Conservation (phyloP, 2,888 invertebrate genomes). For the Salpingus planirostris region DNA sequence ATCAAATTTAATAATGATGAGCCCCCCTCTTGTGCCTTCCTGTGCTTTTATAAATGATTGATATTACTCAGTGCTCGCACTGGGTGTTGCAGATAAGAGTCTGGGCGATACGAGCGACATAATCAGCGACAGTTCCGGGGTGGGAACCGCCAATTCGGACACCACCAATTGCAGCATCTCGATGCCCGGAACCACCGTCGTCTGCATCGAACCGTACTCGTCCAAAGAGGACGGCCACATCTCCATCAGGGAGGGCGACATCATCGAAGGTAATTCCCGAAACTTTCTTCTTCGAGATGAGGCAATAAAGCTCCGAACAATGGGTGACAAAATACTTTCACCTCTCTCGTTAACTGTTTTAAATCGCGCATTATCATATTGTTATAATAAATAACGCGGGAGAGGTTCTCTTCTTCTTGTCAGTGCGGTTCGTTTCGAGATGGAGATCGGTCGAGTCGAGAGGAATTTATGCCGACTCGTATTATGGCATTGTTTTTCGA, state of each 20-base stretch:
- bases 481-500: neutral
- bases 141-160: constrained; percentile 82
- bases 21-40: too few relatives aligned
- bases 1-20: too few relatives aligned
- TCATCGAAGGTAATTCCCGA: constrained; percentile 78
- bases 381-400: too few relatives aligned
- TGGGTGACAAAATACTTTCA: too few relatives aligned
- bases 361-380: too few relatives aligned
- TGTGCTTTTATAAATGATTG: constrained; percentile 16
- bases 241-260: constrained; percentile 77
- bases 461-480: too few relatives aligned
- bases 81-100: constrained; percentile 71
- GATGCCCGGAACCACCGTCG: constrained; percentile 70
- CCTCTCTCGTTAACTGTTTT: too few relatives aligned
- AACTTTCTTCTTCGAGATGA: too few relatives aligned
- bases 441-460: too few relatives aligned
- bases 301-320: too few relatives aligned
- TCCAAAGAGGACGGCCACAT: constrained; percentile 67
- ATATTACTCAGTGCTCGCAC: constrained; percentile 38
- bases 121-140: constrained; percentile 86
- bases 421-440: too few relatives aligned
- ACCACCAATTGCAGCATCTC: constrained; percentile 50
- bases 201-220: constrained; percentile 75
- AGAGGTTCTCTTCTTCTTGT: too few relatives aligned
- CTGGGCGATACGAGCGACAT: constrained; percentile 84